A percentile compares a stretch with the other conserved stretches of the same genome.
Conservation (phyloP, 2,888 invertebrate genomes). For the Monoplex corrugatus region DNA sequence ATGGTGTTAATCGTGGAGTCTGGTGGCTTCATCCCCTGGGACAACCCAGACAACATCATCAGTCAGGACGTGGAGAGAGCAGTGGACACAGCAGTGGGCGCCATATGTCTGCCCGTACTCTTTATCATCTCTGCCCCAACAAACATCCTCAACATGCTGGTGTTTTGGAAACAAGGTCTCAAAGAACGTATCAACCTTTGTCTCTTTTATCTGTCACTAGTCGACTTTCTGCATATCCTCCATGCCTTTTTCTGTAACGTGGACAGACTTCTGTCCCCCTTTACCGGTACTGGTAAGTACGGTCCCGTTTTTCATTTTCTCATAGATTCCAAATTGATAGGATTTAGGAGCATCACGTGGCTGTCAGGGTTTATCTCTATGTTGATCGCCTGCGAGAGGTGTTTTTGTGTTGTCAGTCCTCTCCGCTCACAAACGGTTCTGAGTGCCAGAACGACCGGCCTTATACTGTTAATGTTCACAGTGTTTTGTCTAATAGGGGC, state of each 20-base stretch:
- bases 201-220: slow-evolving; percentile 24
- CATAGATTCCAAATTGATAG: neutral
- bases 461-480: neutral
- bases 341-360: slow-evolving; percentile 19
- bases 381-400: slow-evolving; percentile 44
- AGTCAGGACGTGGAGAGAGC: neutral
- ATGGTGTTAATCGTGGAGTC: neutral
- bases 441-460: slow-evolving; percentile 36
- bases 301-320: neutral
- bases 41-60: slow-evolving; percentile 22
- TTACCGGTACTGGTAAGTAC: neutral
- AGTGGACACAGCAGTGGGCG: neutral
- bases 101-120: neutral
- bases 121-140: slow-evolving; percentile 23
- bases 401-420: slow-evolving; percentile 40
- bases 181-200: slow-evolving; percentile 36
- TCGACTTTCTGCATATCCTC: slow-evolving; percentile 24
- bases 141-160: slow-evolving; percentile 17
- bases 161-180: slow-evolving; percentile 30
- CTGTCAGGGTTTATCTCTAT: slow-evolving; percentile 30
- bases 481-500: neutral
- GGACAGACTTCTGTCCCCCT: neutral
- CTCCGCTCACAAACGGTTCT: slow-evolving; percentile 28
- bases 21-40: slow-evolving; percentile 21
- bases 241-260: slow-evolving; percentile 18